Evolutionary conservation across 2,113 vertebrate genomes (phyloP), one percentile per base, ranked within the genome.

Genomic region (Paraplagusia blochii): DNA sequence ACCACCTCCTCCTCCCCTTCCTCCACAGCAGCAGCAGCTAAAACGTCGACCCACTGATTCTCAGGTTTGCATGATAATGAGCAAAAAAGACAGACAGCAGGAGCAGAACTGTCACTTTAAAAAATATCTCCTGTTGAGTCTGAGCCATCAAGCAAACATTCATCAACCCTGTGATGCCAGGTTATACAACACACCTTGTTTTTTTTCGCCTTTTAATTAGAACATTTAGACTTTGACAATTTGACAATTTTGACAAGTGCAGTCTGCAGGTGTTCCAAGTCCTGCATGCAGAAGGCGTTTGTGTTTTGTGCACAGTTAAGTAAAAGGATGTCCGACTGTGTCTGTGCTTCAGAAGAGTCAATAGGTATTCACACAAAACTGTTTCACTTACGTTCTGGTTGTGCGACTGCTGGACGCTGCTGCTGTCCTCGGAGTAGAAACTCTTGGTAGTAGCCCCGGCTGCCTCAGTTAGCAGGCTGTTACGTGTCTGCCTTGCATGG

Each of bases 401-500:
- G 77, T 66, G 59, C 58, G 39, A 35, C 38, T 29, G 57, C 44
- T 66, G 72, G 47, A 16, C 54, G 65, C 63, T 18, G 63, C 54
- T 76, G 71, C 59, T 77, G 44, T 76, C 77, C 51, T 82, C 78
- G 10, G 56, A 59, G 49, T 38, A 69, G 58, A 38, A 50, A 38
- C 66, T 10, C 78, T 56, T 75, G 52, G 36, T 17, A 50, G 56
- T 60, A n/a, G 65, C 63, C 67, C 84, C 74, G 7, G 33, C 67
- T 29, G 76, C 53, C 39, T 81, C 74, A 7, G 68, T 81, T 83
- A 89, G 66, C 79, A 79, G 70, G 75, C 65, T 76, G 68, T 79
- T 58, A 63, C 79, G 80, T 74, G 52, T 39, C 61, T 79, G 80
- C 69, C 60, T 77, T 10, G 86, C 84, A 66, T 88, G 78, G 29